Conservation (phyloP, 2,797 vertebrate genomes). For the Sebastes goodei region DNA sequence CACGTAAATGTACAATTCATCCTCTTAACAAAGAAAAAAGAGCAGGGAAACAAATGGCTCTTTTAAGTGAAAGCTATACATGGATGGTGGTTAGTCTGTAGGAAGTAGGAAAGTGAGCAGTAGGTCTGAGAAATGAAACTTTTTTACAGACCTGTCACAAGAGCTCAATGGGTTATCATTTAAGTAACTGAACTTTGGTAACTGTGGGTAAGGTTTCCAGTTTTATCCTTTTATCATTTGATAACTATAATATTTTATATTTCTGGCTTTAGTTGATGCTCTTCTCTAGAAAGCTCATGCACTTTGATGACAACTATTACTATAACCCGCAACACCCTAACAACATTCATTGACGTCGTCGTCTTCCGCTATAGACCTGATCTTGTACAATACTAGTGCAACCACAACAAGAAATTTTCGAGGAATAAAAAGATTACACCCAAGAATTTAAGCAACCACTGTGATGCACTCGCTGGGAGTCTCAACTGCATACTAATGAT, state of each 20-base stretch:
- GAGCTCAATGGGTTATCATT: neutral
- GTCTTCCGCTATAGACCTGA: neutral
- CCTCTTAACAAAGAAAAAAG: conserved; percentile 6
- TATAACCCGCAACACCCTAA: neutral
- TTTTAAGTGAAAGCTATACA: neutral
- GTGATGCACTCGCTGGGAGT: neutral
- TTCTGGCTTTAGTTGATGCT: neutral
- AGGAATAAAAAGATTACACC: neutral
- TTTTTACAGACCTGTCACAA: neutral
- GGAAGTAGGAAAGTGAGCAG: neutral
- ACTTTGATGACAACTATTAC: neutral
- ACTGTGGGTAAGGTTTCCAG: neutral
- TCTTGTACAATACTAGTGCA: neutral
- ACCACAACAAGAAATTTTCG: neutral
- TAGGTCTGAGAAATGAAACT: neutral
- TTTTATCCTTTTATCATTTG: neutral
- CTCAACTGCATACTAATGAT: neutral
- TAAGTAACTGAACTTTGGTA: neutral
- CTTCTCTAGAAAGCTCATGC: neutral
- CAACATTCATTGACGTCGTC: neutral
- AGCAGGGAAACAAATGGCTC: neutral
- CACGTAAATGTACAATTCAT: neutral
- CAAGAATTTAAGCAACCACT: neutral
- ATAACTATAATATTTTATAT: neutral
- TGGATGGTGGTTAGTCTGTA: neutral